Conservation (phyloP, 2,797 vertebrate genomes). For the Microctenopoma stevenorrisi region DNA sequence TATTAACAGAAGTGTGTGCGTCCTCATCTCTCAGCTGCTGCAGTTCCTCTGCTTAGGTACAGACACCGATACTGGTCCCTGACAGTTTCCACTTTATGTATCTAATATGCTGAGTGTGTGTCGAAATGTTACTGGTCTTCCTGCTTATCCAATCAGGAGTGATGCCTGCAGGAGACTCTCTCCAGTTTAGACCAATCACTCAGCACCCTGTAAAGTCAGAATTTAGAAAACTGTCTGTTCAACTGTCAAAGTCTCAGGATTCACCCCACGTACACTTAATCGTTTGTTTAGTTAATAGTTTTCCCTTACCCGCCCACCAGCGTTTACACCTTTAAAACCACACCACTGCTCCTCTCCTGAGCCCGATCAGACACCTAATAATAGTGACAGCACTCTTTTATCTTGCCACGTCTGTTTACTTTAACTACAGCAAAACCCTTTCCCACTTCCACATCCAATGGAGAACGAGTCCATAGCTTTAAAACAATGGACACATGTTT, state of each 20-base stretch:
- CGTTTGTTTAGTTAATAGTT: neutral
- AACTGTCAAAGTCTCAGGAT: neutral
- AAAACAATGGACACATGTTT: no score
- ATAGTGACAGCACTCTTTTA: neutral
- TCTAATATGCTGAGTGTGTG: slow-evolving; percentile 67
- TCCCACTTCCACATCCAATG: no score
- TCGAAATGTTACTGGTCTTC: slow-evolving; percentile 77
- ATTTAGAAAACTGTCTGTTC: slow-evolving; percentile 15
- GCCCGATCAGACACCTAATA: slow-evolving; percentile 29
- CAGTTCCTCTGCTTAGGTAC: slow-evolving; percentile 40
- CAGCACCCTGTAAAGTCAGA: slow-evolving; percentile 50
- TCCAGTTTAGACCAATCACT: slow-evolving; percentile 46
- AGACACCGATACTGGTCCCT: slow-evolving; percentile 22
- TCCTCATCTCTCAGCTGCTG: slow-evolving; percentile 63
- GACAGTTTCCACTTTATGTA: slow-evolving; percentile 51
- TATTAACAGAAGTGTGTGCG: slow-evolving; percentile 25
- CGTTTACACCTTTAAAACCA: no score
- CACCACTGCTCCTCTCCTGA: neutral
- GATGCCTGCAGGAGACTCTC: neutral
- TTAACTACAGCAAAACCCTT: slow-evolving; percentile 13
- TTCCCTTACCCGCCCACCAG: neutral
- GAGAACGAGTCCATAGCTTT: no score
- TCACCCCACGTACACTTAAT: slow-evolving; percentile 2
- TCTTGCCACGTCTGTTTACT: slow-evolving; percentile 10
- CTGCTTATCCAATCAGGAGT: slow-evolving; percentile 65